These are phyloP conservation scores for Apis florea DNA, from an alignment of 1,140 invertebrate genomes.

Conservation along the genomic window DNA sequence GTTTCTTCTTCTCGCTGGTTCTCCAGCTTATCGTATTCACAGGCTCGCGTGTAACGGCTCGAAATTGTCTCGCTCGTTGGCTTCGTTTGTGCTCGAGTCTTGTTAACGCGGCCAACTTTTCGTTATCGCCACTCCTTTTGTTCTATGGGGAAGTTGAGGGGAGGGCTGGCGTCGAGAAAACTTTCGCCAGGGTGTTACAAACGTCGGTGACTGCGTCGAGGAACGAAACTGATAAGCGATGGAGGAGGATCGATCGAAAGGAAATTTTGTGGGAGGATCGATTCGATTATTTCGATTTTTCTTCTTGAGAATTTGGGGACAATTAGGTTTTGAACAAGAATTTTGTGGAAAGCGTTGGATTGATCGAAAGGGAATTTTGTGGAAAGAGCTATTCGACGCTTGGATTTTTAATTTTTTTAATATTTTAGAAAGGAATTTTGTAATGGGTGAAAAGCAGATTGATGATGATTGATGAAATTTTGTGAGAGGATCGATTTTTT, in stretches of 20 bases:
- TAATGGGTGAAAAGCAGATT: no score
- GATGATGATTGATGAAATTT: no score
- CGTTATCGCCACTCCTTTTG: constrained; percentile 33
- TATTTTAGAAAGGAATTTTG: background rate
- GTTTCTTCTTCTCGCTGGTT: constrained; percentile 63
- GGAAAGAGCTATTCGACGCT: background rate
- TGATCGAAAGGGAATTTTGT: background rate
- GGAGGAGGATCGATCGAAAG: background rate
- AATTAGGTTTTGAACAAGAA: background rate
- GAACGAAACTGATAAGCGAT: background rate
- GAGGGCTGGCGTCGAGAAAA: background rate
- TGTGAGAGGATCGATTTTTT: no score
- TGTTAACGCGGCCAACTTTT: constrained; percentile 27
- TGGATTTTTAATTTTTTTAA: background rate
- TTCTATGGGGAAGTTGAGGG: background rate
- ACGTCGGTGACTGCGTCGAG: no score
- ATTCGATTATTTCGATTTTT: no score
- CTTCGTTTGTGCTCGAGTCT: background rate
- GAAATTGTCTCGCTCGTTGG: constrained; percentile 4
- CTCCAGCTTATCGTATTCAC: constrained; percentile 44
- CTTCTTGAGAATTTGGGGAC: no score
- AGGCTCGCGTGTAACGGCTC: background rate
- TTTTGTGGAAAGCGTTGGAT: background rate
- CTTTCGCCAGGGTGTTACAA: background rate
- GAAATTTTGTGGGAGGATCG: no score